Evolutionary conservation across 2,797 vertebrate genomes (phyloP).

Genomic region (Hafferia zeledoni): DNA sequence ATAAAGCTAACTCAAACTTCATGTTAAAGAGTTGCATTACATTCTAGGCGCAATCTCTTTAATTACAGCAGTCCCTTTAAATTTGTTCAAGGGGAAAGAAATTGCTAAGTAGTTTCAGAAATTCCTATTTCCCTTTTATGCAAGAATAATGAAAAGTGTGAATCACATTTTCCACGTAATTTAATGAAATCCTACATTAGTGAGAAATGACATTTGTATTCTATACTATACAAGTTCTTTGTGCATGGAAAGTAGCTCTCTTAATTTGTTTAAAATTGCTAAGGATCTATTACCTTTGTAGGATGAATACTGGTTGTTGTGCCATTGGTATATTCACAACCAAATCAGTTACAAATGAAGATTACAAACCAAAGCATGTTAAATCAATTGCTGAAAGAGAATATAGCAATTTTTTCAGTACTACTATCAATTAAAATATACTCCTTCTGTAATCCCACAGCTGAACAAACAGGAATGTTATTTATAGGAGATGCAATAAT

Average conservation of each 20-base stretch:
- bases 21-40: not conserved
- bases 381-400: not conserved
- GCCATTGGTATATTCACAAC: not conserved
- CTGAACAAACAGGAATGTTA: conserved; percentile 91
- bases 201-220: conserved; percentile 9
- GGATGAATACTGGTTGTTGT: not conserved
- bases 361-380: not conserved
- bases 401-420: not conserved
- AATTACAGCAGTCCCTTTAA: conserved; percentile 8
- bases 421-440: conserved; percentile 46
- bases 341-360: not conserved
- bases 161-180: conserved; percentile 15
- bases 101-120: not conserved
- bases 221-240: not conserved
- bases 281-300: not conserved
- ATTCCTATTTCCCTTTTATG: conserved; percentile 30
- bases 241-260: not conserved
- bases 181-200: conserved; percentile 43
- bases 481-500: conserved; percentile 92
- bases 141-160: conserved; percentile 32
- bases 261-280: conserved; percentile 28
- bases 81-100: conserved; percentile 14
- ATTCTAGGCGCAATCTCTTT: conserved; percentile 16
- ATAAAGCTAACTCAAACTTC: not conserved
- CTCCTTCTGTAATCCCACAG: conserved; percentile 78